phyloP scores from a whole-genome alignment of 2,797 vertebrate genomes.

The Crocidura indochinensis region DNA sequence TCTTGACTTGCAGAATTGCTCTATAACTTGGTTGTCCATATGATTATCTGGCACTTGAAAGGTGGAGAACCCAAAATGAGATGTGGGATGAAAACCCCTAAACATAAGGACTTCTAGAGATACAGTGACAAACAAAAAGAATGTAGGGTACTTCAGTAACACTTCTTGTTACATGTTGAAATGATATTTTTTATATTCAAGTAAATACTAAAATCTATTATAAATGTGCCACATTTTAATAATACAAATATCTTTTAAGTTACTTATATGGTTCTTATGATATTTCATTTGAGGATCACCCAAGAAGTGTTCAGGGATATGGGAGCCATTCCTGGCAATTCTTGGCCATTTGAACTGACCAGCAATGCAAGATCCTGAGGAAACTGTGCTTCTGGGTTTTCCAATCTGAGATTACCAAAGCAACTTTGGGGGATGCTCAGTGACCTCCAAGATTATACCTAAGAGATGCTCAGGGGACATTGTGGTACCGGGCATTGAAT shows the following conservation, averaged over 20 bases:
- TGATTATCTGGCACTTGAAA: background rate
- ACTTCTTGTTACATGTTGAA: slow-evolving; percentile 8
- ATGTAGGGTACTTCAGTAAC: background rate
- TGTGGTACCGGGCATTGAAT: no score
- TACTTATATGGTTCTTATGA: background rate
- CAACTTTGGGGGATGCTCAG: no score
- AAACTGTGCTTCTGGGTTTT: no score
- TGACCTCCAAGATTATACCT: no score
- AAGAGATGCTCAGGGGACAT: no score
- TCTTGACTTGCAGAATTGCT: background rate
- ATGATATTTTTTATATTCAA: background rate
- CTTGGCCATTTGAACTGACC: no score
- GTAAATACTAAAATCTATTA: background rate
- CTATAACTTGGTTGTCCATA: background rate
- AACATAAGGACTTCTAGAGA: background rate
- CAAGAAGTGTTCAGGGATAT: no score
- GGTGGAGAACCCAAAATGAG: background rate
- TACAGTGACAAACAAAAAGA: background rate
- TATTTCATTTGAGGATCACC: background rate
- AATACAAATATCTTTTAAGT: background rate
- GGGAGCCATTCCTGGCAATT: no score
- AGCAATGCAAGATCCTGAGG: no score
- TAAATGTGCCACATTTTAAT: background rate
- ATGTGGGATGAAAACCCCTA: background rate
- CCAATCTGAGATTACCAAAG: no score